These are phyloP conservation scores for Polylopha cassiicola DNA, from an alignment of 2,888 invertebrate species.

Conservation along the genomic window DNA sequence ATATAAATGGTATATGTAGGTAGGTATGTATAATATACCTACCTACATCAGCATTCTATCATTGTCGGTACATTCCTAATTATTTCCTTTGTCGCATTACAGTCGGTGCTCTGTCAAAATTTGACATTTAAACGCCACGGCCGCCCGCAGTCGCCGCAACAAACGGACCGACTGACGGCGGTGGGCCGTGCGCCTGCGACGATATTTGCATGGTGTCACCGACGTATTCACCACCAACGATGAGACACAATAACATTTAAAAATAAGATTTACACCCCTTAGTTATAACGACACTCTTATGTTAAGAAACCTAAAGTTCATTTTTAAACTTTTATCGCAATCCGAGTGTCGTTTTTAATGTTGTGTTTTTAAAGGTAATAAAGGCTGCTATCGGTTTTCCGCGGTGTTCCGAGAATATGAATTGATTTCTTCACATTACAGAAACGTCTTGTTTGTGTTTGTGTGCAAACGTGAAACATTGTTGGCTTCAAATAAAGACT, in stretches of 20 bases:
- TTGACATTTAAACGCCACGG: slow-evolving; percentile 8
- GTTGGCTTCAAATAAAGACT: slow-evolving; percentile 23
- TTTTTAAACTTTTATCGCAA: background rate
- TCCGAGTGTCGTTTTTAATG: background rate
- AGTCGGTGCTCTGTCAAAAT: slow-evolving; percentile 20
- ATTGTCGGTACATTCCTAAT: too few species aligned
- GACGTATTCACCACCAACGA: slow-evolving; percentile 21
- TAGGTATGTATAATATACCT: too few species aligned
- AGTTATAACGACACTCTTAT: background rate
- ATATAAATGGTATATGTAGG: too few species aligned
- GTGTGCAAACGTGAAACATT: slow-evolving; percentile 20
- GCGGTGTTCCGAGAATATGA: slow-evolving; percentile 17
- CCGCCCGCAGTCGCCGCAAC: slow-evolving; percentile 18
- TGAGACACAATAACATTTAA: slow-evolving; percentile 15
- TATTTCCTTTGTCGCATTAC: too few species aligned
- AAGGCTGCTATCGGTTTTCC: slow-evolving; percentile 25
- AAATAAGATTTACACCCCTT: background rate
- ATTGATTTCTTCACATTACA: slow-evolving; percentile 19
- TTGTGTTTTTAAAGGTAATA: slow-evolving; percentile 17
- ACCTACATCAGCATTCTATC: slow-evolving; percentile 12
- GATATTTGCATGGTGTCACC: slow-evolving; percentile 20
- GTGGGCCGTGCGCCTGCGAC: slow-evolving; percentile 15
- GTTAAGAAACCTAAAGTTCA: background rate
- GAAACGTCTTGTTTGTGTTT: slow-evolving; percentile 20
- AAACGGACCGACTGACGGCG: slow-evolving; percentile 14